Percentiles rank a stretch among this genome's conserved stretches.
Conservation (phyloP, 2,888 invertebrate genomes). For the Cheilosia vulpina region DNA sequence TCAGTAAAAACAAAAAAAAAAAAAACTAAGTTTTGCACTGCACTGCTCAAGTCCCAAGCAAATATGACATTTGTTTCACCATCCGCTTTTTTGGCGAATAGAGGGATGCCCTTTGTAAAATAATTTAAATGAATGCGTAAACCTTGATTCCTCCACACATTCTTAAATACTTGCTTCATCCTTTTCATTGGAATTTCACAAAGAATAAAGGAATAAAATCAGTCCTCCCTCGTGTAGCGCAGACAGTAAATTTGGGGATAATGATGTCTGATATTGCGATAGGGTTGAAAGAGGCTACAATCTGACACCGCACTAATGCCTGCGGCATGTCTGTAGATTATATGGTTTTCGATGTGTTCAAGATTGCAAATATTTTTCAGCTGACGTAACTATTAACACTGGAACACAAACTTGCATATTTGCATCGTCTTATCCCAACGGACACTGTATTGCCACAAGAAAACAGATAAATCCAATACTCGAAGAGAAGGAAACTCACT, state of each 20-base stretch:
- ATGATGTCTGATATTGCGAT: background rate
- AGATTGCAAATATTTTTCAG: background rate
- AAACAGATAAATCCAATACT: background rate
- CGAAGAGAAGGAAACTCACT: conserved; percentile 16
- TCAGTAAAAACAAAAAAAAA: no score
- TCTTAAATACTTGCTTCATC: no score
- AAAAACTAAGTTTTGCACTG: no score
- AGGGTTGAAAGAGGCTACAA: background rate
- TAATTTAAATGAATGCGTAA: no score
- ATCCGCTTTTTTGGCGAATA: no score
- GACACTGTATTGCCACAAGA: background rate
- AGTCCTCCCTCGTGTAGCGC: background rate
- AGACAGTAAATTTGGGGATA: background rate
- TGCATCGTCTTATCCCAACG: background rate
- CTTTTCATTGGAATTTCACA: no score
- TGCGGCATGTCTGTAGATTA: background rate
- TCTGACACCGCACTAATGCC: background rate
- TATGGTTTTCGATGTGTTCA: background rate
- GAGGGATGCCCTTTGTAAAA: no score
- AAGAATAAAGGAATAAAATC: background rate
- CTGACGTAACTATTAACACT: background rate
- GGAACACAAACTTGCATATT: background rate
- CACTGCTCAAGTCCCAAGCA: no score
- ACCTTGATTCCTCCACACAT: no score
- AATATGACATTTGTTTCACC: no score